Percentiles rank a stretch among this genome's conserved stretches.
Evolutionary conservation across 35 echinoderm and acorn worm genomes (phyloP).

Genomic region (Anneissia japonica): DNA sequence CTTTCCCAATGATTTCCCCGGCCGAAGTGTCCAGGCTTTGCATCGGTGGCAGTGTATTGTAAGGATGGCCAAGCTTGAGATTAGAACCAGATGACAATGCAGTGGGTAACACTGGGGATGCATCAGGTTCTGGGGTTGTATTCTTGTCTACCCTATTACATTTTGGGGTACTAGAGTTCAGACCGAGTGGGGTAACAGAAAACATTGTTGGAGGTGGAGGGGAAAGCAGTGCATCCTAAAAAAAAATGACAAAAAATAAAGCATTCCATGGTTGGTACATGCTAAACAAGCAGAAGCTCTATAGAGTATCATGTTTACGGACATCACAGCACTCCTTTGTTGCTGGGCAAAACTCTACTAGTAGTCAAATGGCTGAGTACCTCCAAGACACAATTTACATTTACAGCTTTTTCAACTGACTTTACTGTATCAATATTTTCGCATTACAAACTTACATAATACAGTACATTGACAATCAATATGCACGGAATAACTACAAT

Average conservation of each 20-base stretch:
- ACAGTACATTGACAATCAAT: no score
- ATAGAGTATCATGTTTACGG: neutral
- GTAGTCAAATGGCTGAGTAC: neutral
- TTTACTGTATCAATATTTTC: no score
- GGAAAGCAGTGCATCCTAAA: neutral
- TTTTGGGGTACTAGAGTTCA: slow-evolving; percentile 83
- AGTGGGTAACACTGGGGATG: slow-evolving; percentile 56
- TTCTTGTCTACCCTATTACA: slow-evolving; percentile 28
- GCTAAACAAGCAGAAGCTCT: neutral
- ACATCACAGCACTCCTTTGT: neutral
- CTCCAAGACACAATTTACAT: no score
- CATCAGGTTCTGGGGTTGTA: slow-evolving; percentile 54
- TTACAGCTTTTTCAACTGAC: no score
- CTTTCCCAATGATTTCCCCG: slow-evolving; percentile 24
- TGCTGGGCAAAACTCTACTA: neutral
- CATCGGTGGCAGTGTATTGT: slow-evolving; percentile 7
- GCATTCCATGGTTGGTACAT: neutral
- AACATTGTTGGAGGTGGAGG: neutral
- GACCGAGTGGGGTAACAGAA: slow-evolving; percentile 6
- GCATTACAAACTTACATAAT: no score
- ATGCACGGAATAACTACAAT: no score
- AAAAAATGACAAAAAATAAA: slow-evolving; percentile 6
- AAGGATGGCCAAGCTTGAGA: neutral
- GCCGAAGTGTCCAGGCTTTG: slow-evolving; percentile 38
- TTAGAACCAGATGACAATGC: neutral